Evolutionary conservation across 2,888 invertebrate species (phyloP).

Genomic region (Scaeva pyrastri): DNA sequence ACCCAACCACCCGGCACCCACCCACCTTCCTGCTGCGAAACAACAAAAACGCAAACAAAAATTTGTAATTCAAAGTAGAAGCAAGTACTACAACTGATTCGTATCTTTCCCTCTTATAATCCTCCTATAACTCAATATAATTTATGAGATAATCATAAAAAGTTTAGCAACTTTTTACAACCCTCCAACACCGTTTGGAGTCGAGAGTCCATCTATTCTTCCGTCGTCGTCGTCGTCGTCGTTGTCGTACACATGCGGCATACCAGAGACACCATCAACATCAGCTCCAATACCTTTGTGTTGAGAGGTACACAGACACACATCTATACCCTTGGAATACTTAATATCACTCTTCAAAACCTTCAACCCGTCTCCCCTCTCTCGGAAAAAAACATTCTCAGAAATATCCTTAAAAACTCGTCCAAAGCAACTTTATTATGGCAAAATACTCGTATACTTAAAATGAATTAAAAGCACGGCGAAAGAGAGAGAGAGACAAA

Average conservation of each 20-base stretch:
- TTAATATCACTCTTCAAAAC: slow-evolving; percentile 69
- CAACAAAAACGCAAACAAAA: slow-evolving; percentile 44
- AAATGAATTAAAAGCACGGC: slow-evolving; percentile 40
- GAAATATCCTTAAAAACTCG: slow-evolving; percentile 40
- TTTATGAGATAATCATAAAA: slow-evolving; percentile 73
- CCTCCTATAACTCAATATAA: slow-evolving; percentile 70
- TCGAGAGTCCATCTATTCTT: neutral
- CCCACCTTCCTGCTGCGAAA: neutral
- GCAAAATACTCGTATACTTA: slow-evolving; percentile 33
- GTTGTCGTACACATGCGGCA: neutral
- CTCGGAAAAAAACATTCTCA: slow-evolving; percentile 17
- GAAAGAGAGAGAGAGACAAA: slow-evolving; percentile 12
- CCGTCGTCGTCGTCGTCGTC: neutral
- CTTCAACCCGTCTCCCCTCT: slow-evolving; percentile 41
- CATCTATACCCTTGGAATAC: slow-evolving; percentile 25
- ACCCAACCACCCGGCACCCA: neutral
- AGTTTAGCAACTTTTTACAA: slow-evolving; percentile 73
- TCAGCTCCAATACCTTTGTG: neutral
- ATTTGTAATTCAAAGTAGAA: slow-evolving; percentile 73
- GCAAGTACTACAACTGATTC: slow-evolving; percentile 69
- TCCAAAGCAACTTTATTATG: slow-evolving; percentile 48
- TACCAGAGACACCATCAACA: neutral
- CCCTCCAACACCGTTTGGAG: slow-evolving; percentile 26
- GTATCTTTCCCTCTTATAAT: slow-evolving; percentile 69
- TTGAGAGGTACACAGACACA: too few species aligned